Conservation (phyloP, 1,140 invertebrate species). For the Anadara kagoshimensis region DNA sequence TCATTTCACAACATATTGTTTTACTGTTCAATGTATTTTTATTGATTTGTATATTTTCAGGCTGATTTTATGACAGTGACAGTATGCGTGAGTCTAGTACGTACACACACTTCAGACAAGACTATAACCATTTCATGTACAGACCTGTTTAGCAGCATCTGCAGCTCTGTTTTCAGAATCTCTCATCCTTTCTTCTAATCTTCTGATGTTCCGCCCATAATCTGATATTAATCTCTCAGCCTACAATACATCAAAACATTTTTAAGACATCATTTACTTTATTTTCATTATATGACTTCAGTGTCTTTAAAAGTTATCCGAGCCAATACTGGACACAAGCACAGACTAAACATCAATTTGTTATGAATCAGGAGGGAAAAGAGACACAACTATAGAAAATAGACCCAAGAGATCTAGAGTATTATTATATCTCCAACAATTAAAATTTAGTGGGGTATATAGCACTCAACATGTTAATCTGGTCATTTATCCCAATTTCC, state of each 20-base stretch:
- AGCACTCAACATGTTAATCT: too few species aligned
- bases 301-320: neutral
- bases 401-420: too few species aligned
- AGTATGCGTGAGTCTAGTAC: neutral
- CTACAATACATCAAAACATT: constrained; percentile 30
- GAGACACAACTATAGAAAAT: too few species aligned
- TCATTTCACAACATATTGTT: neutral
- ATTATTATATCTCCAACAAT: too few species aligned
- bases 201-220: constrained; percentile 63
- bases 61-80: neutral
- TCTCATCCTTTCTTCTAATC: constrained; percentile 65
- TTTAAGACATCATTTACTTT: neutral
- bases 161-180: constrained; percentile 63
- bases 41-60: neutral
- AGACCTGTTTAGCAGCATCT: constrained; percentile 56
- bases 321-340: neutral
- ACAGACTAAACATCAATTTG: too few species aligned
- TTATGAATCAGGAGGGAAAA: too few species aligned
- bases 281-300: neutral
- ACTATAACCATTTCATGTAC: neutral
- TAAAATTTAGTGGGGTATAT: too few species aligned
- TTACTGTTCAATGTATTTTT: neutral
- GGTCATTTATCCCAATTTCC: too few species aligned
- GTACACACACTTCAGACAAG: neutral
- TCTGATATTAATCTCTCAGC: constrained; percentile 66